Evolutionary conservation across 1,140 invertebrate genomes (phyloP), one percentile per base, ranked within the genome.

Genomic region (Pseudomyrmex sp.): DNA sequence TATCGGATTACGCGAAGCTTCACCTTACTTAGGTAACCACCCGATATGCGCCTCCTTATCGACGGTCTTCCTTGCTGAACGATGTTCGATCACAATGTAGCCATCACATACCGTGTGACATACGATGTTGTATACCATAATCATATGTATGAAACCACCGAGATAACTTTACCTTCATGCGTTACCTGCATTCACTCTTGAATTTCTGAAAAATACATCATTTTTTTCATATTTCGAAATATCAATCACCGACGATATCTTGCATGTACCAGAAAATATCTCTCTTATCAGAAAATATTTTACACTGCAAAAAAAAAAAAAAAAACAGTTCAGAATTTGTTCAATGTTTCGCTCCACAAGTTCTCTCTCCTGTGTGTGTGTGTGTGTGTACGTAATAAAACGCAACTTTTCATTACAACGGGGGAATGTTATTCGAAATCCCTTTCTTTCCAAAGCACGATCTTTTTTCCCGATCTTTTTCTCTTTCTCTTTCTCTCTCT

Each of bases 1-100:
- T 95, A 84, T 88, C 93, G 0, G 94, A 95, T 26, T 95, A 95
- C 85, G 94, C 93, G 1, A 92, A 89, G 72, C 89, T 93, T 44
- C 92, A 93, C 44, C 90, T 93, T 86, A 86, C 92, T 91, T 92
- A 93, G 91, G 92, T 92, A 87, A 82, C n/a, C 35, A 58, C n/a
- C 54, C 12, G 66, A 50, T 26, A 80, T 15, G 54, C 66, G 20
- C 12, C 5, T 48, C 12, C 44, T 50, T 80, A 61, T 59, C 76
- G 46, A 48, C 54, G 15, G n/a, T 72, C 76, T 80, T 59, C 44
- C 35, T 70, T 80, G 44, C 44, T 50, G 76, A 10, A 68, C 10
- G 35, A 59, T 59, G 18, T 70, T 26, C 52, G 46, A 70, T 80
- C 35, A 35, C 35, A 35, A 35, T 35, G 35, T 35, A 7, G 35